Conservation (phyloP, 2,797 vertebrate species). For the Tenualosa thibaudeaui region DNA sequence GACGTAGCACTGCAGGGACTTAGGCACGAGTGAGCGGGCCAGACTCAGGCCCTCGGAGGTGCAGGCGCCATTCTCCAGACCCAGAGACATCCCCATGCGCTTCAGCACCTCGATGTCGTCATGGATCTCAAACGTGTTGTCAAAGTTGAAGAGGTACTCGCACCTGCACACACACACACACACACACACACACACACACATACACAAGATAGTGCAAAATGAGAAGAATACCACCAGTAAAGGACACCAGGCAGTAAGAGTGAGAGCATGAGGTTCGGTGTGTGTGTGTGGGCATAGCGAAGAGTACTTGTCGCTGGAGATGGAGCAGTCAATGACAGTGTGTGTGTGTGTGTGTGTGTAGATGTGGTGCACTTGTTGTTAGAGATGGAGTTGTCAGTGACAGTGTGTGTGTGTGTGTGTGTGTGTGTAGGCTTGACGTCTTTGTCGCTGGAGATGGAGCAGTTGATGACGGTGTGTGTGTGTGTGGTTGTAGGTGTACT, state of each 20-base stretch:
- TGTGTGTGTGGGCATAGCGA: too few relatives aligned
- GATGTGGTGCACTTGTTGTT: too few relatives aligned
- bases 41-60: slow-evolving; percentile 76
- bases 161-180: slow-evolving; percentile 66
- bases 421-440: too few relatives aligned
- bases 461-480: neutral
- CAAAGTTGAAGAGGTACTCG: slow-evolving; percentile 88
- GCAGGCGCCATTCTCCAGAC: slow-evolving; percentile 80
- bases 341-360: slow-evolving; percentile 79
- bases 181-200: slow-evolving; percentile 11
- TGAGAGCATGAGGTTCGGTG: neutral
- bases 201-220: neutral
- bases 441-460: neutral
- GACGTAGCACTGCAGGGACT: slow-evolving; percentile 81
- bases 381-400: too few relatives aligned
- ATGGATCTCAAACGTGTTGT: slow-evolving; percentile 87
- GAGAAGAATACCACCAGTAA: neutral
- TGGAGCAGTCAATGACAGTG: slow-evolving; percentile 88
- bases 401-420: neutral
- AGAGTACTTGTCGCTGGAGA: slow-evolving; percentile 86
- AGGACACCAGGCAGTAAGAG: too few relatives aligned
- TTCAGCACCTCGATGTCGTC: slow-evolving; percentile 85
- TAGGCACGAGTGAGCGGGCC: slow-evolving; percentile 82
- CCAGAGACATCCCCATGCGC: slow-evolving; percentile 85
- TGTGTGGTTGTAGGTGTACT: neutral